Conservation (phyloP, 2,113 vertebrate genomes). For the Hemichromis elongatus region DNA sequence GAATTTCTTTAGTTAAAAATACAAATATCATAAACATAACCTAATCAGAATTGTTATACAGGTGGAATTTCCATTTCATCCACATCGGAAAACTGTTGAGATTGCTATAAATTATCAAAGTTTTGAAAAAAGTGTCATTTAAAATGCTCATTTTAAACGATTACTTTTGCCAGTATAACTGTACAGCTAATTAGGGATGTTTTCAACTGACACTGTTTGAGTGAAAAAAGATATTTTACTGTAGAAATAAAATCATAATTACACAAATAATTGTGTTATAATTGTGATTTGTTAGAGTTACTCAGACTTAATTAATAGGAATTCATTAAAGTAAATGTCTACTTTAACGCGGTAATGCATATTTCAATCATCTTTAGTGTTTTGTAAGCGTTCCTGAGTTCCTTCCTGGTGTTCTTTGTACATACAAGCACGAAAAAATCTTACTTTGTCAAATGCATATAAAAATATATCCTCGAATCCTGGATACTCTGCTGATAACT, state of each 20-base stretch:
- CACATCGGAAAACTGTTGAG: too few relatives aligned
- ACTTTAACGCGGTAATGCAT: conserved; percentile 25
- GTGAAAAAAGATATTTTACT: not conserved
- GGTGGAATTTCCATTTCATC: not conserved
- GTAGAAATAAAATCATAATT: not conserved
- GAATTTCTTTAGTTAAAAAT: not conserved
- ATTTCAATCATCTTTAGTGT: conserved; percentile 28
- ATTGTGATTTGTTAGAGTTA: conserved; percentile 41
- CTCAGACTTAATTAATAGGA: not conserved
- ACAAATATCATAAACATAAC: not conserved
- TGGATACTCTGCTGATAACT: conserved; percentile 9
- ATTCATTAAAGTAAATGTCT: conserved; percentile 8
- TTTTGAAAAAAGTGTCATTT: not conserved
- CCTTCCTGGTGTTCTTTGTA: not conserved
- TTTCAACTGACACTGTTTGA: not conserved
- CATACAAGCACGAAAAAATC: not conserved
- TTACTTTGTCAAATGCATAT: conserved; percentile 24
- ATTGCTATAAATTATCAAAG: too few relatives aligned
- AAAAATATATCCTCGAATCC: conserved; percentile 32
- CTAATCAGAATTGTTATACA: not conserved
- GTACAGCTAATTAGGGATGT: not conserved
- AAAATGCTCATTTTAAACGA: not conserved
- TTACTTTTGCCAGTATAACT: not conserved
- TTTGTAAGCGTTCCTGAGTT: conserved; percentile 19
- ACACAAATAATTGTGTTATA: not conserved